Conservation (phyloP, 2,113 vertebrate species). For the Alosa alosa region DNA sequence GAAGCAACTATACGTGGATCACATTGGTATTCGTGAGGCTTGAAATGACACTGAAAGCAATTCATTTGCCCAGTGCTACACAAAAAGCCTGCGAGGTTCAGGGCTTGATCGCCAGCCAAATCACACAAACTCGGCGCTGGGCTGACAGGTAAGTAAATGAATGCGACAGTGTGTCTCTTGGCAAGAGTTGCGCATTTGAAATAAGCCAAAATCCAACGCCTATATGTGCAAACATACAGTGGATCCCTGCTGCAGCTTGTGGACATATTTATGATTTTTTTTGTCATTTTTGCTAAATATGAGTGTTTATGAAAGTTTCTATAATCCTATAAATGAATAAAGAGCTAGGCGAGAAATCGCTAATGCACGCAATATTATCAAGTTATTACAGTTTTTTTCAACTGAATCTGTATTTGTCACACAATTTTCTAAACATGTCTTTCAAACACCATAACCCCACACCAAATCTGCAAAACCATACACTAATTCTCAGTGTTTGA, state of each 20-base stretch:
- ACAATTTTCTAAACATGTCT: too few species aligned
- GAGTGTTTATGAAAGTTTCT: neutral
- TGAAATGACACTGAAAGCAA: neutral
- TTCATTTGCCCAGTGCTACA: neutral
- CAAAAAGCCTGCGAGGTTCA: neutral
- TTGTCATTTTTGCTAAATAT: neutral
- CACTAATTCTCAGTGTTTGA: too few species aligned
- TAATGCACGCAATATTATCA: neutral
- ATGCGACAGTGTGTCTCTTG: slow-evolving; percentile 4
- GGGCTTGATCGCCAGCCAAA: neutral
- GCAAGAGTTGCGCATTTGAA: neutral
- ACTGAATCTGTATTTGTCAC: too few species aligned
- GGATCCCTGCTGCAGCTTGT: neutral
- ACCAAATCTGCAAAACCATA: too few species aligned
- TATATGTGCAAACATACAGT: neutral
- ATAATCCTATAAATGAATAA: neutral
- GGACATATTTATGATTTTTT: neutral
- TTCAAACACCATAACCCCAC: too few species aligned
- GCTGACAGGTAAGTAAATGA: slow-evolving; percentile 13
- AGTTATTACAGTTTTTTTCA: neutral
- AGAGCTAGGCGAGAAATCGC: neutral
- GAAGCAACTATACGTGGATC: neutral
- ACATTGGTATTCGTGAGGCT: neutral
- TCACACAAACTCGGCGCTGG: neutral
- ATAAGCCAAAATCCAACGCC: neutral